Evolutionary conservation across 1,140 invertebrate genomes (phyloP).

Genomic region (Gryllus bimaculatus): DNA sequence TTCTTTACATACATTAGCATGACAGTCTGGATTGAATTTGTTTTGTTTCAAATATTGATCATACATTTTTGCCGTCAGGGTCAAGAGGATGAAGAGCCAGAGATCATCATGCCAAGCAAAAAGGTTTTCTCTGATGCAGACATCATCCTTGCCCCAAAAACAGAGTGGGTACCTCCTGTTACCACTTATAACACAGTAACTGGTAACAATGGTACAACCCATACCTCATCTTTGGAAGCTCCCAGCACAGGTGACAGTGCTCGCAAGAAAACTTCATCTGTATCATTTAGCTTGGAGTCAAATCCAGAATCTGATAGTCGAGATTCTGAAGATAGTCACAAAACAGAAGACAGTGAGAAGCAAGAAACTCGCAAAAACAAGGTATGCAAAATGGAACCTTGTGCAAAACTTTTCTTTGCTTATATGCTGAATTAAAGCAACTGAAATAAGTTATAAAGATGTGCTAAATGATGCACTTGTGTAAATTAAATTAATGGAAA

Average conservation of each 20-base stretch:
- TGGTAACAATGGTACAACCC: slow-evolving; percentile 33
- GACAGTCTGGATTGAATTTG: no score
- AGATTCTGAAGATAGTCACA: slow-evolving; percentile 26
- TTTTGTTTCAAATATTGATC: no score
- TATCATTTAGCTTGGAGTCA: slow-evolving; percentile 58
- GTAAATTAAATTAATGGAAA: no score
- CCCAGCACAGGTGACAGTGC: slow-evolving; percentile 32
- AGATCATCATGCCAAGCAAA: slow-evolving; percentile 9
- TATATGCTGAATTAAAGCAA: no score
- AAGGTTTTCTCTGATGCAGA: slow-evolving; percentile 65
- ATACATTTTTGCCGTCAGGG: background rate
- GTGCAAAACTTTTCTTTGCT: background rate
- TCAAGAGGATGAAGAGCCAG: background rate
- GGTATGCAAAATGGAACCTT: slow-evolving; percentile 32
- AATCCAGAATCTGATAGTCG: slow-evolving; percentile 12
- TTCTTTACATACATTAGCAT: no score
- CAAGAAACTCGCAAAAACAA: slow-evolving; percentile 52
- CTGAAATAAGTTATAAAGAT: no score
- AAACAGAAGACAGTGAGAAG: slow-evolving; percentile 29
- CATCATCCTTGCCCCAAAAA: slow-evolving; percentile 59
- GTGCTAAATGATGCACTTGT: no score
- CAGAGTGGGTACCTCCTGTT: slow-evolving; percentile 64
- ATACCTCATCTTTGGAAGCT: slow-evolving; percentile 34
- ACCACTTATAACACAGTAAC: slow-evolving; percentile 29
- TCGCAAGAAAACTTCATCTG: slow-evolving; percentile 59